Base-by-base conservation (phyloP, 2,888 invertebrate genomes). In the Drosophila prolongata region DNA sequence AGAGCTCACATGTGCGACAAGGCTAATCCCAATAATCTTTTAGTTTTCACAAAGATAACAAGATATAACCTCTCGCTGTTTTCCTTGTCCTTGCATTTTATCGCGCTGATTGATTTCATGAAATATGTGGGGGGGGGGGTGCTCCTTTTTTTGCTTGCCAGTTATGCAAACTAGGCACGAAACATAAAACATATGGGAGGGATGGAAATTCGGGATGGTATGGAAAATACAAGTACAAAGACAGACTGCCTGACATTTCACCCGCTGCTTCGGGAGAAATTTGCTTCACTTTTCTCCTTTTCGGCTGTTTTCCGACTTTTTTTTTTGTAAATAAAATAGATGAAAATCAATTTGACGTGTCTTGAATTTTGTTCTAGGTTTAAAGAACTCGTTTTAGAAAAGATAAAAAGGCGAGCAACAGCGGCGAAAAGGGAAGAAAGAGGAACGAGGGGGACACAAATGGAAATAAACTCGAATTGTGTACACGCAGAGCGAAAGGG, bases 281-380 rank as follows among this genome's bases (percentile, higher is more conserved):
- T 79, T 70, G 76, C 86, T 72, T 87, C 76, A 75, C 68, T 81
- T 80, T 61, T 58, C 44, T 60, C 14, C 38, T 55, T 60, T 40
- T 72, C 34, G 38, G 42, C 44, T 27, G 49, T n/a, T 60, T 58
- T 43, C 47, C 27, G n/a, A 40, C 53, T 54, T 55, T 70, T n/a
- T 66, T 62, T 69, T 70, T 71, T 74, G 86, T 85, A 83, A 79
- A 85, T 87, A 85, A 87, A 83, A 83, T 83, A 85, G 88, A 87
- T 83, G 83, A 85, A 83, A 83, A 83, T 83, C 82, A 83, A 83
- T 83, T 87, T 87, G 88, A 83, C 83, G 83, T 83, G 83, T 83
- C 82, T 87, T 84, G 82, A 83, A 87, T 83, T 81, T 77, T 68
- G 82, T 81, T 83, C 81, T 77, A 71, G 82, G 88, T 87, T 81